phyloP scores from a whole-genome alignment of 2,888 invertebrate genomes.

The Orchesellides sinensis region DNA sequence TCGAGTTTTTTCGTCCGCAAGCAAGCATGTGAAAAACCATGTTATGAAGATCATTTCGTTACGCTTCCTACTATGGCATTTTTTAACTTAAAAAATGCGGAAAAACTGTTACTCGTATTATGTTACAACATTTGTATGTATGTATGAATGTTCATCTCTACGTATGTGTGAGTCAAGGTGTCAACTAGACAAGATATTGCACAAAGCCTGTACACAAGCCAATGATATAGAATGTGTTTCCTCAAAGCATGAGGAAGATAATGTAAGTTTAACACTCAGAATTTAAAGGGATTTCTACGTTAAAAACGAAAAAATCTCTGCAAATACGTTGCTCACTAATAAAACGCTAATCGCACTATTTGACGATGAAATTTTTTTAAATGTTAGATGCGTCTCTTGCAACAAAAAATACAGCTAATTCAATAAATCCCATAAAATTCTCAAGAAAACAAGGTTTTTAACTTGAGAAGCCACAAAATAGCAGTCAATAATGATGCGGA shows the following conservation, averaged over 20 bases:
- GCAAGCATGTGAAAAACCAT: too few relatives aligned
- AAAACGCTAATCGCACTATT: neutral
- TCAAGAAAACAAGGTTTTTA: constrained; percentile 24
- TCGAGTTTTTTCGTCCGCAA: too few relatives aligned
- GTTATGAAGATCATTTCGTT: too few relatives aligned
- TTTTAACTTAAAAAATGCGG: constrained; percentile 55
- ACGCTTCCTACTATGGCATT: too few relatives aligned
- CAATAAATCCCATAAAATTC: constrained; percentile 22
- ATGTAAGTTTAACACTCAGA: neutral
- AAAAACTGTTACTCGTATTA: constrained; percentile 27
- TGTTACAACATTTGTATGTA: neutral
- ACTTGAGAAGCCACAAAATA: constrained; percentile 43
- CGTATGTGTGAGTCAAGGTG: neutral
- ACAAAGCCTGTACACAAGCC: neutral
- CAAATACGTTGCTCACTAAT: too few relatives aligned
- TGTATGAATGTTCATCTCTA: neutral
- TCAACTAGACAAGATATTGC: neutral
- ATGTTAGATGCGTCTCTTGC: neutral
- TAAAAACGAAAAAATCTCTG: too few relatives aligned
- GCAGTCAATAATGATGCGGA: constrained; percentile 8
- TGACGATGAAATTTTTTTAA: constrained; percentile 3
- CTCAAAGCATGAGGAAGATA: neutral
- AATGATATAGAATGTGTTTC: neutral
- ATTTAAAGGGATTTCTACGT: neutral
- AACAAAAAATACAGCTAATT: too few relatives aligned